phyloP scores from a whole-genome alignment of 2,888 invertebrate genomes.

The Melanostoma scalare region DNA sequence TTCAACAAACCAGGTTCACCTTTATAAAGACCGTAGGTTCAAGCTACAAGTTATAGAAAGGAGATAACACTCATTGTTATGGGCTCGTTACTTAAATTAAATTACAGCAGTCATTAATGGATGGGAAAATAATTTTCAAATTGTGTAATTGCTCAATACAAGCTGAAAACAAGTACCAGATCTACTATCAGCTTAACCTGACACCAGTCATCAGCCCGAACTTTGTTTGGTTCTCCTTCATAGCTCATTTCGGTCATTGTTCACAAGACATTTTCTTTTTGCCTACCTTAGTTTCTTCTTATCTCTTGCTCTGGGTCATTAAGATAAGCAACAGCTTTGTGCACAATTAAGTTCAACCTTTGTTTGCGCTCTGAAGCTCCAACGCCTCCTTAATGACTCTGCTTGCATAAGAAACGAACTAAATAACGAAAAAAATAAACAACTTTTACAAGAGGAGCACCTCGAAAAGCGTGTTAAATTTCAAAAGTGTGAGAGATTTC shows the following conservation, averaged over 20 bases:
- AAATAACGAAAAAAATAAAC: conserved; percentile 20
- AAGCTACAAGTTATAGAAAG: background rate
- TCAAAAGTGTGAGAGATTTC: conserved; percentile 44
- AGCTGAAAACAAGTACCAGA: conserved; percentile 27
- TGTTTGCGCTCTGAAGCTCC: conserved; percentile 34
- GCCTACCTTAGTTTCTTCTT: conserved; percentile 52
- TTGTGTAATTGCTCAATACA: conserved; percentile 56
- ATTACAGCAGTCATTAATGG: conserved; percentile 10
- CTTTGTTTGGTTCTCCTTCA: background rate
- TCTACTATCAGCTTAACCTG: conserved; percentile 33
- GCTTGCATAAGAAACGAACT: conserved; percentile 31
- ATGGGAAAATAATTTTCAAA: conserved; percentile 45
- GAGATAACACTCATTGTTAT: background rate
- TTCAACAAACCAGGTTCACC: background rate
- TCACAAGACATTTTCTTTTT: conserved; percentile 58
- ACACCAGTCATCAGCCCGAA: conserved; percentile 30
- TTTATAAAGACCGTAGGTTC: background rate
- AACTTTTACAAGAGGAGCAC: background rate
- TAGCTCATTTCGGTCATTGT: conserved; percentile 57
- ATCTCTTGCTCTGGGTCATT: conserved; percentile 64
- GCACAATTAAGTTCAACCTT: conserved; percentile 70
- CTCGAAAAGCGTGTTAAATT: conserved; percentile 17
- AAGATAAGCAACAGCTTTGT: conserved; percentile 64
- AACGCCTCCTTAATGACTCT: conserved; percentile 66
- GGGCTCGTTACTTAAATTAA: background rate